These are phyloP conservation scores for Lobophora halterata DNA, from an alignment of 2,888 invertebrate species.

Conservation along the genomic window DNA sequence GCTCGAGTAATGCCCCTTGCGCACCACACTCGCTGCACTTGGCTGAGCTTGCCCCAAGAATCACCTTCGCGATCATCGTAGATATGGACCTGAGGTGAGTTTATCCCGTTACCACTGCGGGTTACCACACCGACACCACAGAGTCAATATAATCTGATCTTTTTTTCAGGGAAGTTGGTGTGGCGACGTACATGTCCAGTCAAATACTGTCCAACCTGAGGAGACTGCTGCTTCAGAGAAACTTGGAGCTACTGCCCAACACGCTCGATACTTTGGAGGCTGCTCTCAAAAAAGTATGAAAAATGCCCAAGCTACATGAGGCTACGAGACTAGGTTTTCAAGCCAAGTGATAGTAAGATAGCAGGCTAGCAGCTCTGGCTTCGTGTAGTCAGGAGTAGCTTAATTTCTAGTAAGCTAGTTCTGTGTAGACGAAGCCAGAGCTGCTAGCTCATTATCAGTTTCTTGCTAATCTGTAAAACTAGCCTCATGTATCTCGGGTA, in stretches of 20 bases:
- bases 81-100: constrained; percentile 66
- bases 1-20: constrained; percentile 48
- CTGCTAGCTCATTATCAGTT: too few species aligned
- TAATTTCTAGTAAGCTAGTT: too few species aligned
- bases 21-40: constrained; percentile 68
- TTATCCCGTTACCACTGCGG: neutral
- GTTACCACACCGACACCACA: too few species aligned
- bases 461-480: too few species aligned
- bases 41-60: constrained; percentile 59
- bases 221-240: constrained; percentile 86
- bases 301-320: too few species aligned
- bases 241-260: constrained; percentile 85
- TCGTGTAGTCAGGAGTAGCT: too few species aligned
- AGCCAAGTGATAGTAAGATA: too few species aligned
- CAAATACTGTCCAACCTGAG: constrained; percentile 65
- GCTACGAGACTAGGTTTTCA: too few species aligned
- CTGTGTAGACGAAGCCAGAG: too few species aligned
- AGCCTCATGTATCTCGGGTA: too few species aligned
- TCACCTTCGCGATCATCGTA: constrained; percentile 55
- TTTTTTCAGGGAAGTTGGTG: constrained; percentile 61
- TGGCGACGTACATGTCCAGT: constrained; percentile 56
- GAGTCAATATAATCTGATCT: too few species aligned
- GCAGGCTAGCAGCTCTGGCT: too few species aligned
- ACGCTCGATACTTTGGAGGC: constrained; percentile 88
- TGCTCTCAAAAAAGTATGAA: constrained; percentile 82